Conservation (phyloP, 2,888 invertebrate species). For the Kryphioiulus occultus region DNA sequence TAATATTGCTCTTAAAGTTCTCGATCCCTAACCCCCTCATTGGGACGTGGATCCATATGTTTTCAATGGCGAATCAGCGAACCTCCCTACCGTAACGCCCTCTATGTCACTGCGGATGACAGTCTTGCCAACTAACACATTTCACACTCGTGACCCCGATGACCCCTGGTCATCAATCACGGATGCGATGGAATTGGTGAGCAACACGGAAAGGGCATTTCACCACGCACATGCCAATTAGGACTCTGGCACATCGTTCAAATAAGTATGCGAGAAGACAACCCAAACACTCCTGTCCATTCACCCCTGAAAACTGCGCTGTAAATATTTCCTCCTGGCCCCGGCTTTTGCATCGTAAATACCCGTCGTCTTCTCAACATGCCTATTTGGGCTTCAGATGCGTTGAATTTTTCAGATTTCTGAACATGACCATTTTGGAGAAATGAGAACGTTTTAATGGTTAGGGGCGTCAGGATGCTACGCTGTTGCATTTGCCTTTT, state of each 20-base stretch:
- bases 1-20: constrained; percentile 25
- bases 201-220: constrained; percentile 45
- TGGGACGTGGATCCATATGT: constrained; percentile 18
- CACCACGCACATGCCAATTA: constrained; percentile 45
- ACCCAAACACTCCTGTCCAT: constrained; percentile 19
- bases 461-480: background rate
- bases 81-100: constrained; percentile 33
- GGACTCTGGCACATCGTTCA: constrained; percentile 37
- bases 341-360: background rate
- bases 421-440: background rate
- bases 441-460: background rate
- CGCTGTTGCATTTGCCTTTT: too few species aligned
- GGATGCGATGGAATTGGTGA: constrained; percentile 36
- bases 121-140: constrained; percentile 44
- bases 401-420: background rate
- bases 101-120: constrained; percentile 46
- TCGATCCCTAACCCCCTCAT: constrained; percentile 10
- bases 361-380: background rate
- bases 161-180: constrained; percentile 47
- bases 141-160: constrained; percentile 44
- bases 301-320: background rate
- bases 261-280: background rate
- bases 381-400: constrained; percentile 2
- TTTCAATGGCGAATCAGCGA: background rate
- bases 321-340: background rate